Conservation (phyloP, 2,797 vertebrate genomes). For the Emydoidea blandingii region DNA sequence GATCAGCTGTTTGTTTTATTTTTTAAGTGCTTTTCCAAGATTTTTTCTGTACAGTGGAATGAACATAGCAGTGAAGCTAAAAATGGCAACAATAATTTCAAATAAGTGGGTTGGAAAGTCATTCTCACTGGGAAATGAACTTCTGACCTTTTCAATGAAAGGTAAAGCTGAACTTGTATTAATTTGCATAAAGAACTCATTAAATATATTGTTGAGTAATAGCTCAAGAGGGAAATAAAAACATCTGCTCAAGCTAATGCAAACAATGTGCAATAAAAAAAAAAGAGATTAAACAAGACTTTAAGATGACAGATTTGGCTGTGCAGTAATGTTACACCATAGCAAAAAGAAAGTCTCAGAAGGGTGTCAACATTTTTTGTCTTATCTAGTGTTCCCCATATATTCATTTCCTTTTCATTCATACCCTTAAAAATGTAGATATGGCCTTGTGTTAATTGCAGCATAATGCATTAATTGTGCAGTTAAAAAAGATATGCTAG, state of each 20-base stretch:
- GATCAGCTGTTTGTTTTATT: conserved; percentile 72
- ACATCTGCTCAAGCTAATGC: conserved; percentile 51
- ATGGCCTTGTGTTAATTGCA: conserved; percentile 52
- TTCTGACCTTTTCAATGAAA: conserved; percentile 70
- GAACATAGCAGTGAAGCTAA: conserved; percentile 48
- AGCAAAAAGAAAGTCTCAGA: conserved; percentile 29
- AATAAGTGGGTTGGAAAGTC: conserved; percentile 66
- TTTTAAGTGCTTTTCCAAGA: conserved; percentile 69
- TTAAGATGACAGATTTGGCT: conserved; percentile 44
- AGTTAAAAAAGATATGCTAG: conserved; percentile 37
- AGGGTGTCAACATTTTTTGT: conserved; percentile 33
- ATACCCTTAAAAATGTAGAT: neutral
- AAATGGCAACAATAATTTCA: conserved; percentile 66
- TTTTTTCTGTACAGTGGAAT: conserved; percentile 53
- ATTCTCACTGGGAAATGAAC: conserved; percentile 72
- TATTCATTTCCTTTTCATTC: conserved; percentile 28
- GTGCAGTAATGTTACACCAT: conserved; percentile 2
- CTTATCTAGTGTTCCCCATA: neutral
- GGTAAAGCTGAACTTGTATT: conserved; percentile 36
- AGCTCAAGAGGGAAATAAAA: conserved; percentile 68
- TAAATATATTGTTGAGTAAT: conserved; percentile 53
- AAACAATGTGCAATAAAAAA: conserved; percentile 61
- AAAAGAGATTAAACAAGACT: conserved; percentile 66
- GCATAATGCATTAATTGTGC: conserved; percentile 3
- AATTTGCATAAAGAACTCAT: conserved; percentile 49